phyloP scores from a whole-genome alignment of 1,140 invertebrate genomes.

The Lysiphlebus fabarum region DNA sequence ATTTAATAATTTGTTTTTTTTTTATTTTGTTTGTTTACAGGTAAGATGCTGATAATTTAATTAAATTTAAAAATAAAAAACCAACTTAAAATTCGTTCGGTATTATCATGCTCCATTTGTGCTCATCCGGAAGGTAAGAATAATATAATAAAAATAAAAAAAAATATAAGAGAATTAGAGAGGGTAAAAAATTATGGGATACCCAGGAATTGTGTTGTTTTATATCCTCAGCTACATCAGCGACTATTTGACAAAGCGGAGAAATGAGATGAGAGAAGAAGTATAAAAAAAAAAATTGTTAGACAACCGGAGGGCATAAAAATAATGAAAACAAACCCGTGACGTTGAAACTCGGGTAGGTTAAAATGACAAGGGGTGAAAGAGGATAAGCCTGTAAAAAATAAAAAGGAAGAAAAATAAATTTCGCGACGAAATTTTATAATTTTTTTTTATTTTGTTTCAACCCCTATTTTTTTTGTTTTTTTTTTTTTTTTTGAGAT shows the following conservation, averaged over 20 bases:
- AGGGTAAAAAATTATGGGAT: no score
- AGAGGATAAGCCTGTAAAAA: background rate
- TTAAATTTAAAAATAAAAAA: background rate
- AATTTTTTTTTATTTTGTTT: conserved; percentile 3
- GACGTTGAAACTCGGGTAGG: conserved; percentile 21
- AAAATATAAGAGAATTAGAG: no score
- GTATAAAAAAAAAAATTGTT: conserved; percentile 11
- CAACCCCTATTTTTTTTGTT: background rate
- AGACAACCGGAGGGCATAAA: conserved; percentile 18
- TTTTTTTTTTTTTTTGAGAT: conserved; percentile 11
- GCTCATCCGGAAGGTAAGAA: conserved; percentile 13
- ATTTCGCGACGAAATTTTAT: conserved; percentile 17
- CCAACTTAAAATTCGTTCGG: background rate
- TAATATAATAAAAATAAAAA: no score
- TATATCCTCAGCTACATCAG: no score
- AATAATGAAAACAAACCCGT: conserved; percentile 24
- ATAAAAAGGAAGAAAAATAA: conserved; percentile 7
- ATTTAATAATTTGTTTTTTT: conserved; percentile 12
- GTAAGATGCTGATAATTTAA: conserved; percentile 13
- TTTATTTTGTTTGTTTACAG: conserved; percentile 18
- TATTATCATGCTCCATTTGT: background rate
- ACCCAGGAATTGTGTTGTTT: no score
- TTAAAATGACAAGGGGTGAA: conserved; percentile 19
- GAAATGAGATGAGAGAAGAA: conserved; percentile 5
- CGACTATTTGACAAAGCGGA: background rate